These are phyloP conservation scores for Melanotaenia trifasciata DNA, from an alignment of 2,797 vertebrate species.

Conservation along the genomic window DNA sequence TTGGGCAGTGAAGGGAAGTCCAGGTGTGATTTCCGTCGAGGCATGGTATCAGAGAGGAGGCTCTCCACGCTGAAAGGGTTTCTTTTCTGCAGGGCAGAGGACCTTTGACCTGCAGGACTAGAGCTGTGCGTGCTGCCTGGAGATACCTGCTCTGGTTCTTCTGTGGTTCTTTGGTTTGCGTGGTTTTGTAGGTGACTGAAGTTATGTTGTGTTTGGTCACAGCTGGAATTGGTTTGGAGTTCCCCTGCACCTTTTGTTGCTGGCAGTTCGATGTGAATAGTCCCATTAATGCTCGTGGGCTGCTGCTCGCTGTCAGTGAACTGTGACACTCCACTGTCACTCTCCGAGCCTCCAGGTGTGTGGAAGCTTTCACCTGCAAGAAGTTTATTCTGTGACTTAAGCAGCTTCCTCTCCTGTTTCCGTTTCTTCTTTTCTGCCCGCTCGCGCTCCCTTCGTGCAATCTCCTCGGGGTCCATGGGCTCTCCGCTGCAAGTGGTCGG, in stretches of 20 bases:
- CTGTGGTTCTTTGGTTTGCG: constrained; percentile 84
- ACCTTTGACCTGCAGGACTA: constrained; percentile 76
- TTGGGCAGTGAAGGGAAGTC: constrained; percentile 87
- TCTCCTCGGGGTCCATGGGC: constrained; percentile 98
- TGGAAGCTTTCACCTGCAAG: constrained; percentile 88
- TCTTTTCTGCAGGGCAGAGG: constrained; percentile 86
- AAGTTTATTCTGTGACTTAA: constrained; percentile 90
- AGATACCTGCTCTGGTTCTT: constrained; percentile 81
- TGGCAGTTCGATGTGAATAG: constrained; percentile 66
- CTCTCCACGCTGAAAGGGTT: constrained; percentile 98
- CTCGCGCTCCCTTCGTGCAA: constrained; percentile 92
- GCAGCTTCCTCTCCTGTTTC: constrained; percentile 94
- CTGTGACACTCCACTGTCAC: constrained; percentile 92
- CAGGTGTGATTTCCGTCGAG: constrained; percentile 86
- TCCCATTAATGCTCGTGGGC: constrained; percentile 46
- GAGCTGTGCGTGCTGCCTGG: constrained; percentile 77
- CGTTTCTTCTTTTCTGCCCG: constrained; percentile 95
- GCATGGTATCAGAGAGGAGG: constrained; percentile 91
- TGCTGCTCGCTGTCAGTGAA: constrained; percentile 87
- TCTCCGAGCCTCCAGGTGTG: constrained; percentile 94
- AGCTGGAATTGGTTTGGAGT: constrained; percentile 77
- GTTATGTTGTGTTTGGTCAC: constrained; percentile 81
- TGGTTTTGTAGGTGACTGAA: constrained; percentile 73
- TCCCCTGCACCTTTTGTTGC: constrained; percentile 50
- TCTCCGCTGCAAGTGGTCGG: constrained; percentile 97